phyloP scores from a whole-genome alignment of 2,888 invertebrate genomes.

The Pherbina coryleti region DNA sequence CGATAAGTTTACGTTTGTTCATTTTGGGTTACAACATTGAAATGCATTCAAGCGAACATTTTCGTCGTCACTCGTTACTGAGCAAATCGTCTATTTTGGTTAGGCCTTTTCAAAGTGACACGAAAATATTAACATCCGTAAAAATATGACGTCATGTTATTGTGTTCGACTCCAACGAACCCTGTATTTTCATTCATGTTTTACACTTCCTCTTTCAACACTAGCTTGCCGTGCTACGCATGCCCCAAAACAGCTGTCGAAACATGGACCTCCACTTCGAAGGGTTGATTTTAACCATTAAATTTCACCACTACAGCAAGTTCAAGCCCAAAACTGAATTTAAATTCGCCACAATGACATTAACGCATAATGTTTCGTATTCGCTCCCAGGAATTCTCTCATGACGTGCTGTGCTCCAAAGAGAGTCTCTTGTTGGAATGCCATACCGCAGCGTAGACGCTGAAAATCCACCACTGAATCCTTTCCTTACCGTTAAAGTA shows the following conservation, averaged over 20 bases:
- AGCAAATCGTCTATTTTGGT: too few species aligned
- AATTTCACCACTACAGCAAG: constrained; percentile 12
- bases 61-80: too few species aligned
- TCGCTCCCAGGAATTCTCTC: neutral
- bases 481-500: constrained; percentile 27
- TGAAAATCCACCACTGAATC: neutral
- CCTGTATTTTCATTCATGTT: constrained; percentile 24
- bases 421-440: neutral
- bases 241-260: constrained; percentile 18
- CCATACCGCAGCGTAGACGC: too few species aligned
- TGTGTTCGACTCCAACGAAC: neutral
- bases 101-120: too few species aligned
- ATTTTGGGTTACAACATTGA: too few species aligned
- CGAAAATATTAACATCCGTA: too few species aligned
- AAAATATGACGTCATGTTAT: too few species aligned
- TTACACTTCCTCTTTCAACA: neutral
- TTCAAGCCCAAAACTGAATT: constrained; percentile 3
- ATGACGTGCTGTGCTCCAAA: neutral
- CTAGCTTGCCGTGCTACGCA: neutral
- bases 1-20: too few species aligned
- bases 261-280: neutral
- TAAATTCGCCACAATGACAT: neutral
- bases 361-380: neutral
- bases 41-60: too few species aligned
- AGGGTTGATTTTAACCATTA: constrained; percentile 2